Evolutionary conservation across 2,888 invertebrate genomes (phyloP), one percentile per base, ranked within the genome.

Genomic region (Trissolcus brochymenae): DNA sequence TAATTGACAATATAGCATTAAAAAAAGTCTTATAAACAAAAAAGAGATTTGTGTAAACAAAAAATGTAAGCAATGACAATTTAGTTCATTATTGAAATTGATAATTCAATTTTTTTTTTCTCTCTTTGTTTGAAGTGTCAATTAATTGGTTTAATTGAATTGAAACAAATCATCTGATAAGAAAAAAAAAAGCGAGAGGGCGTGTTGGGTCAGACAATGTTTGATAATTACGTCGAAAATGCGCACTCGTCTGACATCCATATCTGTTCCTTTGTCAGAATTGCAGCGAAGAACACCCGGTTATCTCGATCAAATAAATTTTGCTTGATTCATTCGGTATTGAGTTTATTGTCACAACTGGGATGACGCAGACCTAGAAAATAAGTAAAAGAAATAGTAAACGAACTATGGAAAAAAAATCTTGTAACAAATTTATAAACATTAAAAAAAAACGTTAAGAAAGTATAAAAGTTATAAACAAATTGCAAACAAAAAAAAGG

Each of bases 261-360:
- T 57, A 43, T 11, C 17, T 35, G 19, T 14, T 73, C 21, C 72
- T 73, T 73, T 73, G 65, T 73, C 60, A 71, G 71, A 17, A 16
- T 46, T 46, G 46, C 59, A 55, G 53, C 29, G 13, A 35, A 35
- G 35, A 35, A 35, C 35, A 35, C 35, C 46, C 57, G 29, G 59
- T 72, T 72, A 72, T 72, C 72, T 29, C 54, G 59, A 60, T 40
- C 59, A 54, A 59, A 65, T 50, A 56, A 57, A 65, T 65, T 72
- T 72, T 41, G 65, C 49, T 65, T 57, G 54, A 57, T 65, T 73
- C 72, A 73, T 60, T 65, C 65, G 29, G 62, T 51, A 70, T 62
- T 55, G 62, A 41, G 50, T 64, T 72, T 65, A 49, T 57, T 64
- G 64, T 65, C 59, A 59, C 49, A 17, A 35, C 13, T n/a, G 21